Conservation (phyloP, 2,113 vertebrate genomes). For the Callospermophilus lateralis region DNA sequence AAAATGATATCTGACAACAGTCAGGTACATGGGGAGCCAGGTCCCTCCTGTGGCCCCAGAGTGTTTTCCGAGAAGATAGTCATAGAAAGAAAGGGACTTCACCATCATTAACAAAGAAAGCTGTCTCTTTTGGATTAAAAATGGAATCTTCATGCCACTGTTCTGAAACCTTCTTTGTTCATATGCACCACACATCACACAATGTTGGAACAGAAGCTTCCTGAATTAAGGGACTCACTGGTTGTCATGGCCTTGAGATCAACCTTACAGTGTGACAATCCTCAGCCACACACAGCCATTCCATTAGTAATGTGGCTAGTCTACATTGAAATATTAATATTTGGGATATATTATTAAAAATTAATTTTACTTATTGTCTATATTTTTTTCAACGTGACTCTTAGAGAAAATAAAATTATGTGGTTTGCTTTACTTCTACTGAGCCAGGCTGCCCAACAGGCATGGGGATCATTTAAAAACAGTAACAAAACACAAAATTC, state of each 20-base stretch:
- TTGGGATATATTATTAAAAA: background rate
- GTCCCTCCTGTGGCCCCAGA: background rate
- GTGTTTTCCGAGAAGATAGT: background rate
- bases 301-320: background rate
- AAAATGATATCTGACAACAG: conserved; percentile 23
- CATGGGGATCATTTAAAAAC: background rate
- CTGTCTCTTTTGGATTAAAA: background rate
- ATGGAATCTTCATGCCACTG: background rate
- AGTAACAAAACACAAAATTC: background rate
- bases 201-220: background rate
- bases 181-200: background rate
- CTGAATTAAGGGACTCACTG: background rate
- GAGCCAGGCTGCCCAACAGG: background rate
- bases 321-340: background rate
- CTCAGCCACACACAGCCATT: background rate
- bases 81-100: background rate
- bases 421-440: background rate
- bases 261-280: background rate
- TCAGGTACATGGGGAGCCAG: background rate
- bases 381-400: background rate
- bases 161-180: background rate
- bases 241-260: background rate
- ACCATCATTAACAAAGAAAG: conserved; percentile 1
- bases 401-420: background rate
- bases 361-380: background rate